phyloP scores from a whole-genome alignment of 2,113 vertebrate species.

The Ursus arctos region DNA sequence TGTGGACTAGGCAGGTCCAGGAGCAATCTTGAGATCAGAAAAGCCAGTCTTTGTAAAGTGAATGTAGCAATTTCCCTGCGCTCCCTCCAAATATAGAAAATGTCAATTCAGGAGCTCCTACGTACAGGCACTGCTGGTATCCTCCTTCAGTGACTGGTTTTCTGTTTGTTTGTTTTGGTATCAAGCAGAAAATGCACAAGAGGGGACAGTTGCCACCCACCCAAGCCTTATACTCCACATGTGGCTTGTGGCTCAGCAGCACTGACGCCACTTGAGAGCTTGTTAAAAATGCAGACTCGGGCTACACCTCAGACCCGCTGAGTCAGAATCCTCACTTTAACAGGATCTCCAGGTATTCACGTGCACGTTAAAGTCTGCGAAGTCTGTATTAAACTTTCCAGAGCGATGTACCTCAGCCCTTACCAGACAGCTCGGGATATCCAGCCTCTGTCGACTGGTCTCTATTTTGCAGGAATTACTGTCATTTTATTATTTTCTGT shows the following conservation, averaged over 20 bases:
- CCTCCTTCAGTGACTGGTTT: neutral
- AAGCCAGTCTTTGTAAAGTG: conserved; percentile 7
- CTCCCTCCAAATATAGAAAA: neutral
- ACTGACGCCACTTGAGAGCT: neutral
- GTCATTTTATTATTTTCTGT: neutral
- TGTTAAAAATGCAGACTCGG: neutral
- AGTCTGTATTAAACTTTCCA: neutral
- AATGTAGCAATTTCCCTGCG: neutral
- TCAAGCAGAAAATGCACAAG: neutral
- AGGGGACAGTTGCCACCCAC: neutral
- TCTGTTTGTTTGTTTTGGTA: neutral
- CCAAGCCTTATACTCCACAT: neutral
- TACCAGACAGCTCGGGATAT: neutral
- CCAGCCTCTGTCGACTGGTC: neutral
- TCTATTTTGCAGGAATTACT: neutral
- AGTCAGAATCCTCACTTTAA: neutral
- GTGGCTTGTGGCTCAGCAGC: too few species aligned
- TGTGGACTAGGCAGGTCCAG: neutral
- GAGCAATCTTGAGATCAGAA: neutral
- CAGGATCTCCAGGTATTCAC: neutral
- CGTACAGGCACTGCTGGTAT: neutral
- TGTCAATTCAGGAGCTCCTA: neutral
- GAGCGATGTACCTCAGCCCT: neutral
- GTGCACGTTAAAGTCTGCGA: neutral
- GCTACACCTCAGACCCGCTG: neutral